Percentiles rank a stretch among this genome's conserved stretches.
Conservation (phyloP, 2,888 invertebrate genomes). For the Drosophila fulvimacula region DNA sequence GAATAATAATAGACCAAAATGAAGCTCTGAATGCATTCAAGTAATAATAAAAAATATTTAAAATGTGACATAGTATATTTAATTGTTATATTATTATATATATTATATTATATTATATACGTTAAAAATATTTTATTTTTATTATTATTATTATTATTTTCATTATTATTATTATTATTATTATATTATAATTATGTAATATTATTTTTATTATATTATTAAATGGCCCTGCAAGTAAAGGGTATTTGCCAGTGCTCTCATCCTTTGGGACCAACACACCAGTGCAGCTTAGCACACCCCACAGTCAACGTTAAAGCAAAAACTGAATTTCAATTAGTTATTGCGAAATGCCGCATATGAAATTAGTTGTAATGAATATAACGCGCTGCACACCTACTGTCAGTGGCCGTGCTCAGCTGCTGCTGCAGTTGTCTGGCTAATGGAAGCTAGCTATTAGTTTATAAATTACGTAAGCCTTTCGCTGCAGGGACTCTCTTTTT, state of each 20-base stretch:
- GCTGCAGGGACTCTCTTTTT: slow-evolving; percentile 25
- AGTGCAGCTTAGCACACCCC: slow-evolving; percentile 22
- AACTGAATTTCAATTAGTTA: slow-evolving; percentile 55
- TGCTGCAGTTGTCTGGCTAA: slow-evolving; percentile 33
- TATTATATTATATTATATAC: no score
- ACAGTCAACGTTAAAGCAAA: slow-evolving; percentile 21
- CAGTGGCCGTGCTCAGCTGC: slow-evolving; percentile 7
- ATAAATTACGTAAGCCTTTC: slow-evolving; percentile 51
- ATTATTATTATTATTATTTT: no score
- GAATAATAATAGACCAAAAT: no score
- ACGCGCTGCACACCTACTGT: slow-evolving; percentile 31
- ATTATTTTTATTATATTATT: background rate
- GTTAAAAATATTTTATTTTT: no score
- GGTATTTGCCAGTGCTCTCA: background rate
- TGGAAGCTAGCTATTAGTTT: slow-evolving; percentile 62
- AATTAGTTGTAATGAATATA: slow-evolving; percentile 54
- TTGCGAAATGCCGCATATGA: slow-evolving; percentile 45
- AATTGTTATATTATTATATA: no score
- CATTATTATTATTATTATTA: no score
- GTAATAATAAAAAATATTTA: no score
- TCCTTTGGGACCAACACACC: slow-evolving; percentile 13
- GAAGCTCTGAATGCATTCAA: no score
- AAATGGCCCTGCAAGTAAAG: background rate
- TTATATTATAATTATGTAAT: no score
- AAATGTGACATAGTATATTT: no score